Evolutionary conservation across 2,797 vertebrate genomes (phyloP).

Genomic region (Melanotaenia maccullochi): DNA sequence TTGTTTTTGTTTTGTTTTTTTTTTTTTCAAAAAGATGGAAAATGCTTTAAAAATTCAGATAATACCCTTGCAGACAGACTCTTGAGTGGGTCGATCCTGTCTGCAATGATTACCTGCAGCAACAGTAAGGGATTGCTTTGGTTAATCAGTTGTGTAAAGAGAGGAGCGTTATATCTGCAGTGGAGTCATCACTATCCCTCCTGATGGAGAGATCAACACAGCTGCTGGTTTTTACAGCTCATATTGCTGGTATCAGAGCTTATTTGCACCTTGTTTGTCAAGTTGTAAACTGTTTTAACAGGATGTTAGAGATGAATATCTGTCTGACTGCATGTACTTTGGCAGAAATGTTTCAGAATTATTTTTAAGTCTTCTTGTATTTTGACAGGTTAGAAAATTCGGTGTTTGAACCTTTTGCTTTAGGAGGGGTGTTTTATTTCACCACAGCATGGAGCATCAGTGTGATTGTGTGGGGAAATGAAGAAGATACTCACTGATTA

Average conservation of each 20-base stretch:
- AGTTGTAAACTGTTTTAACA: slow-evolving; percentile 53
- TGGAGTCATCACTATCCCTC: slow-evolving; percentile 31
- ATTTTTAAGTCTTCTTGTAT: slow-evolving; percentile 16
- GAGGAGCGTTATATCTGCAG: slow-evolving; percentile 48
- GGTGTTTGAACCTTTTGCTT: slow-evolving; percentile 11
- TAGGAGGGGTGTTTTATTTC: not conserved
- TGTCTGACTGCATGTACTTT: slow-evolving; percentile 11
- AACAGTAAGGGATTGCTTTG: slow-evolving; percentile 54
- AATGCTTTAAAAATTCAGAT: slow-evolving; percentile 53
- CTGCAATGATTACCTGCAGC: slow-evolving; percentile 67
- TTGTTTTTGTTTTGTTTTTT: slow-evolving; percentile 4
- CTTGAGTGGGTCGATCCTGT: slow-evolving; percentile 60
- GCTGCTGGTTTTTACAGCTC: slow-evolving; percentile 50
- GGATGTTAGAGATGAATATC: slow-evolving; percentile 29
- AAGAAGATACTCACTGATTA: not conserved
- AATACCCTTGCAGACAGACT: slow-evolving; percentile 47
- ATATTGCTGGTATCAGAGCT: slow-evolving; percentile 40
- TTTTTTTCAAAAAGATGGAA: not conserved
- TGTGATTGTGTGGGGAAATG: not conserved
- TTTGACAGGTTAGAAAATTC: slow-evolving; percentile 27
- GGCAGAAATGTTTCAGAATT: slow-evolving; percentile 21
- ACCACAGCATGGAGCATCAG: not conserved
- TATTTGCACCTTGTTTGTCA: slow-evolving; percentile 53
- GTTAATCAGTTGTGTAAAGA: slow-evolving; percentile 67
- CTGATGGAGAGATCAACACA: slow-evolving; percentile 57